Evolutionary conservation across 2,113 vertebrate species (phyloP), one percentile per base, ranked within the genome.

Genomic region (Oxyura jamaicensis): DNA sequence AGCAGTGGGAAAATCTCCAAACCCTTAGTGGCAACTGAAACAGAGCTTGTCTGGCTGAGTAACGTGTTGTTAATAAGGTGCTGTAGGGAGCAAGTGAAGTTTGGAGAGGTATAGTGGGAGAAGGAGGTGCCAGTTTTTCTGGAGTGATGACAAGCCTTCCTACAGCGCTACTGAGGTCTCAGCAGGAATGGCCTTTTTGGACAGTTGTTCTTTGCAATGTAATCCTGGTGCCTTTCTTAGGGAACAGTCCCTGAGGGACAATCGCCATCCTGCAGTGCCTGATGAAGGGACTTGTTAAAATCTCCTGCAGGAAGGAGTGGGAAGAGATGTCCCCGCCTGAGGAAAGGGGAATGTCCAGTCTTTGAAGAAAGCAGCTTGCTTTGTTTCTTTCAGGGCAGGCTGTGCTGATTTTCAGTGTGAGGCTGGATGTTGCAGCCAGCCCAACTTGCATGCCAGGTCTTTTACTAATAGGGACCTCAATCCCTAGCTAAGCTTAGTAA

Each of bases 401-500:
- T 75, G 86, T 65, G 42, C 58, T 66, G 21, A 1, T 23, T 72
- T 36, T 35, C 65, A 52, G 73, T 5, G 1, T 14, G 69, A 63
- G 77, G 76, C 74, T 91, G 73, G 58, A 28, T 62, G 2, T 39
- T 94, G 58, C 11, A 50, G 39, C 36, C 86, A 84, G 92, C 86
- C 77, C 73, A 69, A 1, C 60, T 62, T 72, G 69, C 72, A 36
- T 89, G 95, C 92, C 80, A 86, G 83, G 66, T 89, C 80, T 50
- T 96, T 93, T 91, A 90, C 77, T 88, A 93, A 88, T 60, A 63
- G 58, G 80, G 62, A 48, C 77, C 93, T 91, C 92, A 18, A 19
- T 90, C 86, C 77, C 35, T 66, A 50, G 35, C 59, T 85, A 42
- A 93, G 78, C 83, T 93, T 78, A 88, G 90, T 86, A 93, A 94